Conservation (phyloP, 1,140 invertebrate species). For the Propsilocerus akamusi region DNA sequence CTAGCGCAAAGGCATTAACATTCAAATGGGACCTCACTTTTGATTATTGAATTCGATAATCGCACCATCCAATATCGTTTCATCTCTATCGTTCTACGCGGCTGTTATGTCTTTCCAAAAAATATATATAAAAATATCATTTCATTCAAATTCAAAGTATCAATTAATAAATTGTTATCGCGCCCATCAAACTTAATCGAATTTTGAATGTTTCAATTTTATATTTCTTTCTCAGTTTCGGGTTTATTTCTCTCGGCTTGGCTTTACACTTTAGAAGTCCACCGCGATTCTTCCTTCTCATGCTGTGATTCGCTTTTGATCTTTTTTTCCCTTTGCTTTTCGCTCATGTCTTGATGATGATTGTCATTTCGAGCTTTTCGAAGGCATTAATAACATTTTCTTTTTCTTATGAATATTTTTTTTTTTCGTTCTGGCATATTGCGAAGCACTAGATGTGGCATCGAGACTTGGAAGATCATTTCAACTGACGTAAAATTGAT, state of each 20-base stretch:
- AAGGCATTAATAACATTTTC: not conserved
- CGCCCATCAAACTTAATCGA: constrained; percentile 1
- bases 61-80: too few relatives aligned
- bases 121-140: constrained; percentile 4
- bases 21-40: too few relatives aligned
- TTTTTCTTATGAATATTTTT: not conserved
- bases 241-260: not conserved
- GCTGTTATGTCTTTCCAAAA: not conserved
- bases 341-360: not conserved
- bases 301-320: constrained; percentile 2
- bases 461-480: too few relatives aligned
- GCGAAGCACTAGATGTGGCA: too few relatives aligned
- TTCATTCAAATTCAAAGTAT: constrained; percentile 2
- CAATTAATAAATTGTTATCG: constrained; percentile 4
- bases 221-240: not conserved
- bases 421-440: too few relatives aligned
- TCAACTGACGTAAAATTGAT: too few relatives aligned
- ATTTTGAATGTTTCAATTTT: constrained; percentile 3
- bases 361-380: not conserved
- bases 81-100: too few relatives aligned
- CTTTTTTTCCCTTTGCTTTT: too few relatives aligned
- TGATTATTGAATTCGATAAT: too few relatives aligned
- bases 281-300: not conserved
- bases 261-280: not conserved
- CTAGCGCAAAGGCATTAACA: too few relatives aligned